Conservation (phyloP, 2,113 vertebrate genomes). For the Catharus fuscescens region DNA sequence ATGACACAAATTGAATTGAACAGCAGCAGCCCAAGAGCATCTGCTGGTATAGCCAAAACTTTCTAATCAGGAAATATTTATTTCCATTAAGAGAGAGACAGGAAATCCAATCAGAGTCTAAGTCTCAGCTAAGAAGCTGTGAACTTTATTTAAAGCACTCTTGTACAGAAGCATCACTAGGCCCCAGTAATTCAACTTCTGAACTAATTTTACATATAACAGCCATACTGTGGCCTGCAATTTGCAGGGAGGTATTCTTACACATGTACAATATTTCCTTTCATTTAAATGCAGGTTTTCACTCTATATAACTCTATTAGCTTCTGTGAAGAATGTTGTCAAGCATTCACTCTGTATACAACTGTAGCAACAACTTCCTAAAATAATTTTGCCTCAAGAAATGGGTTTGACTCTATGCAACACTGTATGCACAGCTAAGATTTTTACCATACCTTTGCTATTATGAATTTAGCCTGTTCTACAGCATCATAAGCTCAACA, state of each 20-base stretch:
- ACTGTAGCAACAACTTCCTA: background rate
- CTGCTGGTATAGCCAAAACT: background rate
- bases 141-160: background rate
- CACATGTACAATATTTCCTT: background rate
- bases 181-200: background rate
- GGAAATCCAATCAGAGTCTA: background rate
- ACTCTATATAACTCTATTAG: background rate
- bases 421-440: background rate
- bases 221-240: background rate
- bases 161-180: background rate
- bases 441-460: background rate
- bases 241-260: background rate
- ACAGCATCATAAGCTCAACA: background rate
- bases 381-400: background rate
- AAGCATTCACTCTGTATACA: background rate
- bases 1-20: background rate
- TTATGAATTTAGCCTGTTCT: background rate
- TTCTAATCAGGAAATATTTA: background rate
- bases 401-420: background rate
- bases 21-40: background rate
- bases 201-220: background rate
- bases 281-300: background rate
- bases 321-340: background rate
- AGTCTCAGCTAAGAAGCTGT: background rate
- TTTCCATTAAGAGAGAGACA: background rate